Base-by-base conservation (phyloP, 2,113 vertebrate genomes). In the Cottus gobio region DNA sequence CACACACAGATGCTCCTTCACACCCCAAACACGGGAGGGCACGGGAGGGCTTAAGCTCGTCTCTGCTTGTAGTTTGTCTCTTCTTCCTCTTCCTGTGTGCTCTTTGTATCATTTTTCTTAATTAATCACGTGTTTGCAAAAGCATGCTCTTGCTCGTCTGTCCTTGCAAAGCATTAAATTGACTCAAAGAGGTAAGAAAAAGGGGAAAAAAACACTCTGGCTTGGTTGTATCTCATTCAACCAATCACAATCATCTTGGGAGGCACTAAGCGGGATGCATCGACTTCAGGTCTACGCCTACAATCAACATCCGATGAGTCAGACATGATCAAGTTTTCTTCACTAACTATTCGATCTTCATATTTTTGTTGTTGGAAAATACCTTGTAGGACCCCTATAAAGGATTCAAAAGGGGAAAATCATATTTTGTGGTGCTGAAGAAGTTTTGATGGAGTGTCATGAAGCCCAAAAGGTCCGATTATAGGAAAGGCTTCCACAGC, bases 11-110 rank as follows among this genome's bases (percentile, higher is more conserved):
- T 11, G 52, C 54, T 75, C 74, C 22, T 73, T 78, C 31, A 74
- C 54, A 70, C 26, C 37, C 28, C 24, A 75, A 26, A 75, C 65
- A 83, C 30, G 69, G 31, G 9, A 10, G 75, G 36, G 42, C 73
- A 62, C 62, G 30, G 42, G 46, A 84, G 80, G 69, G 11, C 50
- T 64, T 22, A 58, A 31, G 58, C 72, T 77, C 37, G 34, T 28
- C 30, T 56, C 70, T 66, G 52, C 50, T 48, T 20, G 15, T 46
- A 36, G 61, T 71, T 84, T 74, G 31, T 80, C n/a, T 52, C 61
- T 13, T 84, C 52, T 72, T 79, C 13, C 37, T 66, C 56, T 68
- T 81, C 22, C 48, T 54, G 71, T 65, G 46, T 46, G 65, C 39
- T 42, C 9, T 71, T 76, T 74, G 9, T 65, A 3, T 31, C 22